Percentiles rank a stretch among this genome's conserved stretches.
Evolutionary conservation across 2,797 vertebrate species (phyloP).

Genomic region (Lacerta agilis): DNA sequence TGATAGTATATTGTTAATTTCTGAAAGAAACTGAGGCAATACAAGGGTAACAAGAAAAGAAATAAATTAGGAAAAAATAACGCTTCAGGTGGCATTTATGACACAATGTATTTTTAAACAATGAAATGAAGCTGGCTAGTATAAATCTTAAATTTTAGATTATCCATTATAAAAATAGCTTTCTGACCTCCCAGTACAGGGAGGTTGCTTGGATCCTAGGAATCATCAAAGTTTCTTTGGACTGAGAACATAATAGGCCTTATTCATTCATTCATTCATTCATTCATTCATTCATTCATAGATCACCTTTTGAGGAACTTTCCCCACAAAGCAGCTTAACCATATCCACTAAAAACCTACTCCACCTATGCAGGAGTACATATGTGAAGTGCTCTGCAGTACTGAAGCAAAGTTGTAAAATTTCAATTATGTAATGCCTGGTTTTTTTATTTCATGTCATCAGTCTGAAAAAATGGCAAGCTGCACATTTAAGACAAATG

Average conservation of each 20-base stretch:
- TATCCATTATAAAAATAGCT: background rate
- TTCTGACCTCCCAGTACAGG: no score
- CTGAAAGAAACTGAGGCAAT: slow-evolving; percentile 49
- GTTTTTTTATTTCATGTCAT: no score
- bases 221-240: no score
- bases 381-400: background rate
- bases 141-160: slow-evolving; percentile 25
- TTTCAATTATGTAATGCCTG: background rate
- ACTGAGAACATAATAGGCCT: no score
- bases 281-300: no score
- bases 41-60: slow-evolving; percentile 29
- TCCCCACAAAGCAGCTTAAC: no score
- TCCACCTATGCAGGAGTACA: background rate
- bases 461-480: no score
- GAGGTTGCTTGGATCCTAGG: no score
- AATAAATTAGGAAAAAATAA: slow-evolving; percentile 42
- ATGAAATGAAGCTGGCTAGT: slow-evolving; percentile 43
- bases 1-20: slow-evolving; percentile 51
- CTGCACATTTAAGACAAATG: no score
- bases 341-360: no score
- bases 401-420: background rate
- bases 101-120: slow-evolving; percentile 35
- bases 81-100: slow-evolving; percentile 39
- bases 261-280: no score
- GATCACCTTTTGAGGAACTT: no score